These are phyloP conservation scores for Athalia circularis DNA, from an alignment of 2,888 invertebrate genomes.

Conservation along the genomic window DNA sequence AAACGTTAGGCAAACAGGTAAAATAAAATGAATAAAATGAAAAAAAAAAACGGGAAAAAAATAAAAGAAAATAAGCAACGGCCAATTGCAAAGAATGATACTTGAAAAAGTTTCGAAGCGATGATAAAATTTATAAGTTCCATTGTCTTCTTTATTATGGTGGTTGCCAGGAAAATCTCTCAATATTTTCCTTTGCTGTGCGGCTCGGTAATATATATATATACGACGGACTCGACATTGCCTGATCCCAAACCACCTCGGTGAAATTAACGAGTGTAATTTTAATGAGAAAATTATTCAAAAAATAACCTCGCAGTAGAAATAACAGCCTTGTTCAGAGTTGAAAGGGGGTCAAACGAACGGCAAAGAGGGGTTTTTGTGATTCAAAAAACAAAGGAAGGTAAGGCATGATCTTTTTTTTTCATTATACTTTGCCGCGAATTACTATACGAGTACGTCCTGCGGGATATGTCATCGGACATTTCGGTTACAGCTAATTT, in stretches of 20 bases:
- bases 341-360: constrained; percentile 41
- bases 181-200: constrained; percentile 41
- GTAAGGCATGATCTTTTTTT: constrained; percentile 17
- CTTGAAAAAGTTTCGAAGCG: constrained; percentile 41
- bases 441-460: too few relatives aligned
- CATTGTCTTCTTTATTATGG: constrained; percentile 42
- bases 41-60: not conserved
- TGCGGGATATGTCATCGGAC: not conserved
- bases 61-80: constrained; percentile 11
- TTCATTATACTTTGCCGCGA: not conserved
- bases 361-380: constrained; percentile 38
- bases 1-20: constrained; percentile 39
- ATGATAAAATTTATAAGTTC: constrained; percentile 43
- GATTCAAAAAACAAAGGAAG: constrained; percentile 38
- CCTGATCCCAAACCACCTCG: constrained; percentile 33
- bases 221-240: constrained; percentile 26
- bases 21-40: not conserved
- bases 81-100: constrained; percentile 39
- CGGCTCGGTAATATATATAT: not conserved
- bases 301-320: constrained; percentile 42
- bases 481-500: not conserved
- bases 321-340: constrained; percentile 43
- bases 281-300: constrained; percentile 44
- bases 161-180: constrained; percentile 25
- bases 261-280: constrained; percentile 42